Evolutionary conservation across 2,797 vertebrate genomes (phyloP).

Genomic region (Gymnopithys bicolor): DNA sequence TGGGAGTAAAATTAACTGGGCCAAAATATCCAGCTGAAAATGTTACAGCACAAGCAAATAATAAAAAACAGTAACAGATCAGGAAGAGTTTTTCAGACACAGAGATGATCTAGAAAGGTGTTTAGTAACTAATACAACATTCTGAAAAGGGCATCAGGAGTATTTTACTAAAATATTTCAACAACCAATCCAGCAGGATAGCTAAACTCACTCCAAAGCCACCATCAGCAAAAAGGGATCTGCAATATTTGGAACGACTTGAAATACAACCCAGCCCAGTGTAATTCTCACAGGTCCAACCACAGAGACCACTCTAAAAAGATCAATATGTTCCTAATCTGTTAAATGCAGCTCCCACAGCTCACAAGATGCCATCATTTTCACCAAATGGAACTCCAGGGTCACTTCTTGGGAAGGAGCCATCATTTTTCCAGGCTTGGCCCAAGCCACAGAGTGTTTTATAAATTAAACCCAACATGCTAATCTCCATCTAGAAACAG

Average conservation of each 20-base stretch:
- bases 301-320: not conserved
- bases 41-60: not conserved
- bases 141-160: not conserved
- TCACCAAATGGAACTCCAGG: not conserved
- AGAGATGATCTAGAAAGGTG: not conserved
- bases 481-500: slow-evolving; percentile 9
- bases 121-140: not conserved
- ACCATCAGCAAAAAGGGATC: not conserved
- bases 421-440: not conserved
- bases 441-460: not conserved
- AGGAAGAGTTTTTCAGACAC: not conserved
- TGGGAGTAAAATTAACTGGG: not conserved
- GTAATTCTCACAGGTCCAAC: not conserved
- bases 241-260: not conserved
- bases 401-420: not conserved
- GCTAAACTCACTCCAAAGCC: not conserved
- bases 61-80: not conserved
- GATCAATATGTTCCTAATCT: not conserved
- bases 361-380: not conserved
- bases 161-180: not conserved
- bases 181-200: not conserved
- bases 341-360: not conserved
- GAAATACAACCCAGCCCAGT: not conserved
- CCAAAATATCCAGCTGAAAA: not conserved
- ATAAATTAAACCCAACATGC: slow-evolving; percentile 8